Evolutionary conservation across 1,140 invertebrate species (phyloP).

Genomic region (Drosophila guanche): DNA sequence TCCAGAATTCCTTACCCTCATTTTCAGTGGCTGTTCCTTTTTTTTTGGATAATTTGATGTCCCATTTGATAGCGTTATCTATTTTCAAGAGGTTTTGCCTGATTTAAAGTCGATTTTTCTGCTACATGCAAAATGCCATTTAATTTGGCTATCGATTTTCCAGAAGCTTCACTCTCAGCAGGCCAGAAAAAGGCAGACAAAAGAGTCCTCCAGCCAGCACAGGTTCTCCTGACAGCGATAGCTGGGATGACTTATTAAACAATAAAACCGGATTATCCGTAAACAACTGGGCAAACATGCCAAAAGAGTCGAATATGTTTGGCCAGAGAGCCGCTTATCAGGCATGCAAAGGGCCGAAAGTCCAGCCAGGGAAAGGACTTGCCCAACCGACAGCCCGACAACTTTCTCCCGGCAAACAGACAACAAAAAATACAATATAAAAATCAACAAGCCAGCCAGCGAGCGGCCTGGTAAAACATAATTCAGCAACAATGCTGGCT

Average conservation of each 20-base stretch:
- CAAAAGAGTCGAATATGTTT: slow-evolving; percentile 59
- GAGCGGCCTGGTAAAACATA: slow-evolving; percentile 67
- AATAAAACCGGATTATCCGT: slow-evolving; percentile 81
- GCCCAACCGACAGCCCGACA: slow-evolving; percentile 16
- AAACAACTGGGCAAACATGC: slow-evolving; percentile 80
- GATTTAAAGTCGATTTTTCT: slow-evolving; percentile 12
- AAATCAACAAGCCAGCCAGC: slow-evolving; percentile 62
- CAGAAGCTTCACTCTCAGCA: slow-evolving; percentile 13
- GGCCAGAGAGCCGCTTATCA: slow-evolving; percentile 57
- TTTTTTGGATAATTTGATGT: too few species aligned
- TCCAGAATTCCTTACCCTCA: too few species aligned
- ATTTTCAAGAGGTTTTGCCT: neutral
- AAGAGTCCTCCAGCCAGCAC: slow-evolving; percentile 24
- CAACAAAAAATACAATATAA: slow-evolving; percentile 70
- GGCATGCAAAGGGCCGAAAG: slow-evolving; percentile 31
- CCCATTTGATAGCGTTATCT: too few species aligned
- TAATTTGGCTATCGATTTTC: slow-evolving; percentile 53
- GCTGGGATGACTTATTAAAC: slow-evolving; percentile 77
- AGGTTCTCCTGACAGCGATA: slow-evolving; percentile 26
- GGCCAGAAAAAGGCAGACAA: neutral
- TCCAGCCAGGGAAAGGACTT: neutral
- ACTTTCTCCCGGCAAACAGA: slow-evolving; percentile 19
- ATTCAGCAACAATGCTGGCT: slow-evolving; percentile 79
- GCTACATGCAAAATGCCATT: slow-evolving; percentile 32
- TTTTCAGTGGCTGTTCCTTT: too few species aligned